These are phyloP conservation scores for Capitulum mitella DNA, from an alignment of 2,888 invertebrate genomes.

Conservation along the genomic window DNA sequence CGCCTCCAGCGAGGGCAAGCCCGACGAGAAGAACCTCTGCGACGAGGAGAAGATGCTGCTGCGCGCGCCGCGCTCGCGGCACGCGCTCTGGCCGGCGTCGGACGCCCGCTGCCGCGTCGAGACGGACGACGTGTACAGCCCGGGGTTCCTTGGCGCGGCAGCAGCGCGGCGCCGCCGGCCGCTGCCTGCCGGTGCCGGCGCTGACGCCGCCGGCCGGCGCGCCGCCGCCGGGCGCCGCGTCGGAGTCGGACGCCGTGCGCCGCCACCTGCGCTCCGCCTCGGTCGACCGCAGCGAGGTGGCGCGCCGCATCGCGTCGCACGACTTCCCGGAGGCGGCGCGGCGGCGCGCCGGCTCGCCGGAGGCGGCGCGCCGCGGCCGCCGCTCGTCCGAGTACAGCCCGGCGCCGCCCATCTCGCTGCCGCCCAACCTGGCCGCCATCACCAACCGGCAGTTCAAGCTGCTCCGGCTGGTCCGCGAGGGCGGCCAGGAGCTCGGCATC, in stretches of 20 bases:
- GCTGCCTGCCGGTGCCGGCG: background rate
- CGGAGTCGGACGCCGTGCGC: background rate
- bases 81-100: background rate
- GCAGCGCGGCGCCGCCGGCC: background rate
- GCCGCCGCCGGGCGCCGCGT: background rate
- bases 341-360: background rate
- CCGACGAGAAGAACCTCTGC: constrained; percentile 11
- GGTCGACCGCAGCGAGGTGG: background rate
- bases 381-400: constrained; percentile 14
- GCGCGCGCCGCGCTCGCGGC: background rate
- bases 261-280: background rate
- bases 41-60: constrained; percentile 8
- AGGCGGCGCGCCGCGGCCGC: background rate
- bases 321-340: background rate
- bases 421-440: background rate
- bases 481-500: background rate
- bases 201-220: background rate
- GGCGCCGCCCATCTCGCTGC: constrained; percentile 15
- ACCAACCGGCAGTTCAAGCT: constrained; percentile 24
- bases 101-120: background rate
- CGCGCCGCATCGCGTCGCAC: background rate
- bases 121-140: background rate
- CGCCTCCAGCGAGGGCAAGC: constrained; percentile 17
- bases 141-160: background rate
- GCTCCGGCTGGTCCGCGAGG: background rate